Conservation (phyloP, 2,888 invertebrate genomes). For the Protodeltote pygarga region DNA sequence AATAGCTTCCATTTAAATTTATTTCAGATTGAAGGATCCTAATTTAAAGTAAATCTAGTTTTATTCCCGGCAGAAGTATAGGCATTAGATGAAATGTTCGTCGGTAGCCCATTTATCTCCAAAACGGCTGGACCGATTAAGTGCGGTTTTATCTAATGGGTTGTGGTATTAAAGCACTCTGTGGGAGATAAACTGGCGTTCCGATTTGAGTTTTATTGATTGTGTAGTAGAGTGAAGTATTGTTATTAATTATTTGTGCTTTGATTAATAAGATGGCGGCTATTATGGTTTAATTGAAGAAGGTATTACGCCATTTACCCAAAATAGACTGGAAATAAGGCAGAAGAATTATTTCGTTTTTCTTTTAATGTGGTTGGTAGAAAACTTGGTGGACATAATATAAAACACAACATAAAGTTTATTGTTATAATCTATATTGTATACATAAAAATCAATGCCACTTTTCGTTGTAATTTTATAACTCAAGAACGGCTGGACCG, state of each 20-base stretch:
- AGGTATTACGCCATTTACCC: no score
- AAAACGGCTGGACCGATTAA: constrained; percentile 39
- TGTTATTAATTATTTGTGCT: neutral
- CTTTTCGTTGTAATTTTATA: no score
- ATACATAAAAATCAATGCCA: no score
- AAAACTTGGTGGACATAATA: no score
- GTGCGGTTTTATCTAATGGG: constrained; percentile 36
- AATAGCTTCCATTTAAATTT: neutral
- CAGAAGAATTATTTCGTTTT: no score
- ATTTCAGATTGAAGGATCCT: constrained; percentile 1
- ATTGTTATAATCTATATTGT: no score
- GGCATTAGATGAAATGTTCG: constrained; percentile 28
- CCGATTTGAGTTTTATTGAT: neutral
- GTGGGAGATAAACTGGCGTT: constrained; percentile 19
- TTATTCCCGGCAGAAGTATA: constrained; percentile 20
- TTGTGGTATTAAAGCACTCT: constrained; percentile 36
- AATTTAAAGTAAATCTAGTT: constrained; percentile 10
- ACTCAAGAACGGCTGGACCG: no score
- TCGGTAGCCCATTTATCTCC: constrained; percentile 32
- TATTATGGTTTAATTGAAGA: no score
- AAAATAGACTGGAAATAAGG: no score
- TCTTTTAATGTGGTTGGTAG: no score
- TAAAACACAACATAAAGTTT: no score
- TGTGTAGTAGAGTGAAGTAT: neutral
- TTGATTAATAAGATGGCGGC: no score